Conservation (phyloP, 2,888 invertebrate genomes). For the Lampropteryx suffumata region DNA sequence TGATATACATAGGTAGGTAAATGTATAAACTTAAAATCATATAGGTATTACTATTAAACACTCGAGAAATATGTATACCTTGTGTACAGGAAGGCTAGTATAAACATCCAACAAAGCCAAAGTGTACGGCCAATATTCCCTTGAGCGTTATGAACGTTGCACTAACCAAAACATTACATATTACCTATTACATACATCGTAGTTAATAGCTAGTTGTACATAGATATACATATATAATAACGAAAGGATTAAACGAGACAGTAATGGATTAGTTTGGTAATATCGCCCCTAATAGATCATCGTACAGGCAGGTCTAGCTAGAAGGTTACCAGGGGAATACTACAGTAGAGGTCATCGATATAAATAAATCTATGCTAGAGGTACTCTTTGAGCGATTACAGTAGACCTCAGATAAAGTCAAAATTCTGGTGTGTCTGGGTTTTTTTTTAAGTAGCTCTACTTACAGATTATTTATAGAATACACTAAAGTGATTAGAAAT, state of each 20-base stretch:
- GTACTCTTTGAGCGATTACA: too few species aligned
- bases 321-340: background rate
- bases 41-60: background rate
- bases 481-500: too few species aligned
- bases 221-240: background rate
- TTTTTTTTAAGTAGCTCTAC: too few species aligned
- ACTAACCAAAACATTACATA: constrained; percentile 11
- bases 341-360: too few species aligned
- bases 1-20: too few species aligned
- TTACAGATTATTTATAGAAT: too few species aligned
- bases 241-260: constrained; percentile 9
- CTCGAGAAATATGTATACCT: background rate
- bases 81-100: background rate
- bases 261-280: constrained; percentile 14
- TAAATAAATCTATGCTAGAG: too few species aligned
- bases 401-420: too few species aligned
- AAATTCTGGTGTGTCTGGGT: too few species aligned
- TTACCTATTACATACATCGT: too few species aligned
- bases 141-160: constrained; percentile 1
- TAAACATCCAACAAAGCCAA: constrained; percentile 4
- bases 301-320: background rate
- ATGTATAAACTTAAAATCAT: too few species aligned
- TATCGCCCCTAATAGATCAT: constrained; percentile 12
- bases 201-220: too few species aligned
- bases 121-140: background rate